Evolutionary conservation across 2,888 invertebrate genomes (phyloP).

Genomic region (Orchestes rusci): DNA sequence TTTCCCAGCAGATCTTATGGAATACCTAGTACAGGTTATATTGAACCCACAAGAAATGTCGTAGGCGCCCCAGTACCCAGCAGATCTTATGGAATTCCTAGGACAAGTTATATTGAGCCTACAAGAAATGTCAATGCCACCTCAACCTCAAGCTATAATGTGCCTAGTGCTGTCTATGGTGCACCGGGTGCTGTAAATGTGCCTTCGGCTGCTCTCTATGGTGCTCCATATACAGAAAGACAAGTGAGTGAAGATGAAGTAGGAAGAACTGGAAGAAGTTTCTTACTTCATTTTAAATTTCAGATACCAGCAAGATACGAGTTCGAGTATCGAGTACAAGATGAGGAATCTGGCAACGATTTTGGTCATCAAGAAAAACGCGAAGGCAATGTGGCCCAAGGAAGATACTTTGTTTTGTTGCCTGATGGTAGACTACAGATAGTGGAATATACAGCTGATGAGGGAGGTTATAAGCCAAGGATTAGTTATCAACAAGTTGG

Average conservation of each 20-base stretch:
- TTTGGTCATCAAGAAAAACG: constrained; percentile 61
- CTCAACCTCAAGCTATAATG: constrained; percentile 29
- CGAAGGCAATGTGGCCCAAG: constrained; percentile 42
- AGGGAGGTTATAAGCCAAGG: constrained; percentile 58
- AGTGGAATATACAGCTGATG: constrained; percentile 59
- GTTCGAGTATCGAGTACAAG: constrained; percentile 60
- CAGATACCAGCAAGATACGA: constrained; percentile 52
- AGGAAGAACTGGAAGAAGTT: too few relatives aligned
- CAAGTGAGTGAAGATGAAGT: not conserved
- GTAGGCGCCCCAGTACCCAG: constrained; percentile 29
- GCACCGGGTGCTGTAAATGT: too few relatives aligned
- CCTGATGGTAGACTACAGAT: constrained; percentile 62
- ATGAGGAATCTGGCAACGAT: constrained; percentile 58
- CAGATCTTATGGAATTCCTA: constrained; percentile 23
- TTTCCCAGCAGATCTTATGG: too few relatives aligned
- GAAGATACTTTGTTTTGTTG: constrained; percentile 57
- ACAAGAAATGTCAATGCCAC: too few relatives aligned
- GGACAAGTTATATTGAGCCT: constrained; percentile 20
- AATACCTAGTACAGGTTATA: too few relatives aligned
- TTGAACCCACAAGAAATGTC: constrained; percentile 34
- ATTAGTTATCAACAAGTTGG: constrained; percentile 52
- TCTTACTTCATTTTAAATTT: too few relatives aligned
- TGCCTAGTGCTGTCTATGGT: constrained; percentile 20
- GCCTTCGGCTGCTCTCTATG: too few relatives aligned
- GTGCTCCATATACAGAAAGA: constrained; percentile 15